A percentile compares a stretch with the other conserved stretches of the same genome.
Evolutionary conservation across 2,797 vertebrate species (phyloP).

Genomic region (Pipistrellus pygmaeus): DNA sequence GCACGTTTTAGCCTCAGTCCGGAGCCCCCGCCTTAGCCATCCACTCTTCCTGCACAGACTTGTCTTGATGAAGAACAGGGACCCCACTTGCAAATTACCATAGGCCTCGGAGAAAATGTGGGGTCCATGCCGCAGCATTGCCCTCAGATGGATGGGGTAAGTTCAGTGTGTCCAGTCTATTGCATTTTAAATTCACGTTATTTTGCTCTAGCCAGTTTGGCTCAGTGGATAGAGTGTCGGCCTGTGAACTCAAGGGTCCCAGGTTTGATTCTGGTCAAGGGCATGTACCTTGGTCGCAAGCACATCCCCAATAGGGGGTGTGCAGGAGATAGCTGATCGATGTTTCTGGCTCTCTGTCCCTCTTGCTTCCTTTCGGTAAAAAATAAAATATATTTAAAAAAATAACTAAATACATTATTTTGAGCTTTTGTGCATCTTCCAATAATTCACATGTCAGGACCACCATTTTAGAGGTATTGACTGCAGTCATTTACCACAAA

Average conservation of each 20-base stretch:
- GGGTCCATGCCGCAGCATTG: background rate
- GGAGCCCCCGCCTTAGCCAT: background rate
- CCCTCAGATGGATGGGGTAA: background rate
- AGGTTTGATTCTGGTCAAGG: too few species aligned
- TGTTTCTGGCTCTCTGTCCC: too few species aligned
- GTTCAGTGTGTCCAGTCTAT: background rate
- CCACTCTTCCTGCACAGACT: background rate
- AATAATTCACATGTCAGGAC: background rate
- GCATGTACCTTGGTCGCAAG: too few species aligned
- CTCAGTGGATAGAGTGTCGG: too few species aligned
- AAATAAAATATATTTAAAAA: too few species aligned
- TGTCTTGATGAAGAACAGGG: background rate
- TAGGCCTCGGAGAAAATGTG: constrained; percentile 7
- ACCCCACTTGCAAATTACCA: constrained; percentile 5
- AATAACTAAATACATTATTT: background rate
- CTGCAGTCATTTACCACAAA: background rate
- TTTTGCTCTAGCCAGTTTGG: background rate
- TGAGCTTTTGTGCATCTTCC: background rate
- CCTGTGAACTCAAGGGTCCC: too few species aligned
- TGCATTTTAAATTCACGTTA: background rate
- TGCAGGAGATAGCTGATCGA: too few species aligned
- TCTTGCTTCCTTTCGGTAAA: too few species aligned
- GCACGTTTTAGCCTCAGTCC: constrained; percentile 40
- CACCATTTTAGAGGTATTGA: background rate
- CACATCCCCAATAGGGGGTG: too few species aligned